Conservation (phyloP, 1,140 invertebrate genomes). For the Aphidius ervi region DNA sequence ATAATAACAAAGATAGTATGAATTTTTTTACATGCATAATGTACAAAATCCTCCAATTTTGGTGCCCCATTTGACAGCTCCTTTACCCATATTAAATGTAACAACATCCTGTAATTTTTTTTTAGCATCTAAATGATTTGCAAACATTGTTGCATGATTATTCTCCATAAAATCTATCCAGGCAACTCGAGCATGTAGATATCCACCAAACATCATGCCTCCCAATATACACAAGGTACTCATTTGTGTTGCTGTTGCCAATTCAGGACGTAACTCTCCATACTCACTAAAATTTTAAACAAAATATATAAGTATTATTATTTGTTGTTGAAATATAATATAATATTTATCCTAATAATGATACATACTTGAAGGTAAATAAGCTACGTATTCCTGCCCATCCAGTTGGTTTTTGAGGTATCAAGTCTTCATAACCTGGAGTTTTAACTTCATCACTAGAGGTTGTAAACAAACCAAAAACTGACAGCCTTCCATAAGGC, state of each 20-base stretch:
- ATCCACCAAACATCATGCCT: constrained; percentile 62
- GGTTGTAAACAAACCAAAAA: neutral
- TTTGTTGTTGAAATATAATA: neutral
- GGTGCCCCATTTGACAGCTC: constrained; percentile 64
- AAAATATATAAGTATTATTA: neutral
- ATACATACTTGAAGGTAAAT: neutral
- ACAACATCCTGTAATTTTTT: constrained; percentile 64
- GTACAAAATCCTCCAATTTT: constrained; percentile 61
- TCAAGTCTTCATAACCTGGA: constrained; percentile 1
- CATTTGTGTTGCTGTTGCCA: constrained; percentile 57
- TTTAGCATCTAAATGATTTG: constrained; percentile 65
- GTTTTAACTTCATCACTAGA: neutral
- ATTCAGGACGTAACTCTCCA: constrained; percentile 56
- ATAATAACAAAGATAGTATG: constrained; percentile 12
- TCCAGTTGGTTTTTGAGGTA: neutral
- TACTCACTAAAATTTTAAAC: constrained; percentile 55
- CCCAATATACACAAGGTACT: constrained; percentile 54
- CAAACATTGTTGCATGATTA: constrained; percentile 68
- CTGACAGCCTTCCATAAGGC: neutral
- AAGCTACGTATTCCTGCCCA: neutral
- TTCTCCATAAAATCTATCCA: constrained; percentile 67
- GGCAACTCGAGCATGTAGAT: constrained; percentile 55
- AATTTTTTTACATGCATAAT: constrained; percentile 58
- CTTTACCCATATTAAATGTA: constrained; percentile 62
- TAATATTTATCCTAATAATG: neutral